Percentiles rank a stretch among this genome's conserved stretches.
phyloP scores from a whole-genome alignment of 2,113 vertebrate species.

The Eublepharis macularius region DNA sequence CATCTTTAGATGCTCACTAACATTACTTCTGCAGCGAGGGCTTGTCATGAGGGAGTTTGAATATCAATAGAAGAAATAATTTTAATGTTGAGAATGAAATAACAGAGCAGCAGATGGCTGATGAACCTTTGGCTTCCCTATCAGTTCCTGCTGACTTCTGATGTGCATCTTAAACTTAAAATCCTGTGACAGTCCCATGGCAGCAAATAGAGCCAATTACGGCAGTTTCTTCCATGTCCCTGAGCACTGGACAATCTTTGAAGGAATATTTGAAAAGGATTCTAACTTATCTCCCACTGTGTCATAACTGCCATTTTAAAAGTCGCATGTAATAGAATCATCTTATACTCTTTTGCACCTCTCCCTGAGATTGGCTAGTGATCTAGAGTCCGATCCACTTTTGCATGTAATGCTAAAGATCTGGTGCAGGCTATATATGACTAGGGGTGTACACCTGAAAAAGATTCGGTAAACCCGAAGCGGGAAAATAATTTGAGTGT shows the following conservation, averaged over 20 bases:
- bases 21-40: neutral
- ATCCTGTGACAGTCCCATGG: neutral
- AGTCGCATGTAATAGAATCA: neutral
- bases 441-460: too few species aligned
- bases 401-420: neutral
- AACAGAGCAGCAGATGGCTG: neutral
- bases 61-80: neutral
- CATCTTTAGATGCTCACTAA: neutral
- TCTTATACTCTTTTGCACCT: neutral
- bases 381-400: neutral
- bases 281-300: neutral
- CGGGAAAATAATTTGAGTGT: too few species aligned
- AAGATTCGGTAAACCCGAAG: too few species aligned
- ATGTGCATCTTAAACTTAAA: neutral
- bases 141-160: neutral
- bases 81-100: constrained; percentile 4
- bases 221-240: too few species aligned
- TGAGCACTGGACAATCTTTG: neutral
- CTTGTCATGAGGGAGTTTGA: neutral
- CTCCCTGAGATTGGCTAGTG: too few species aligned
- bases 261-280: neutral
- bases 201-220: neutral
- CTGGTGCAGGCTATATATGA: neutral
- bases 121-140: neutral
- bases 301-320: neutral